Evolutionary conservation across 2,888 invertebrate species (phyloP).

Genomic region (Oscheius sp.): DNA sequence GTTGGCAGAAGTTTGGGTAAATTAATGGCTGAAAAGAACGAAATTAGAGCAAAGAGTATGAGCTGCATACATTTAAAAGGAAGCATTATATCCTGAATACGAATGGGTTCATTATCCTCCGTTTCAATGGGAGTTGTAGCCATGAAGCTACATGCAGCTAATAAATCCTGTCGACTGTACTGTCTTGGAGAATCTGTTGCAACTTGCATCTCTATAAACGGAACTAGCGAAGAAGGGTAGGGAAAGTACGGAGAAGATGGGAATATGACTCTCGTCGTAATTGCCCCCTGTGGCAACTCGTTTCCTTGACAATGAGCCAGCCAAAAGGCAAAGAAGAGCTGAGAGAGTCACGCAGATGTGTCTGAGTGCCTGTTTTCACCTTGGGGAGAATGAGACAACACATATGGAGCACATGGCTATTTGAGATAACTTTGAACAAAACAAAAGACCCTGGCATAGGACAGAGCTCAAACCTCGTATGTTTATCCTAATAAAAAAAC

Average conservation of each 20-base stretch:
- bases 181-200: conserved; percentile 7
- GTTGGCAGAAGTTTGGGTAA: conserved; percentile 18
- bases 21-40: too few species aligned
- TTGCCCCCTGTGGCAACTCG: not conserved
- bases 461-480: not conserved
- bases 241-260: not conserved
- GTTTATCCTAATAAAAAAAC: not conserved
- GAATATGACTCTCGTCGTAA: conserved; percentile 1
- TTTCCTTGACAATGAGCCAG: conserved; percentile 22
- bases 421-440: conserved; percentile 23
- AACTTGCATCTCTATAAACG: not conserved
- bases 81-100: not conserved
- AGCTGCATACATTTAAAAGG: too few species aligned
- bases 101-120: conserved; percentile 10
- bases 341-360: not conserved
- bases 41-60: too few species aligned
- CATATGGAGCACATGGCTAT: conserved; percentile 29
- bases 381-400: conserved; percentile 13
- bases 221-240: not conserved
- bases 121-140: conserved; percentile 3
- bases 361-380: conserved; percentile 21
- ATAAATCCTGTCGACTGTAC: conserved; percentile 14
- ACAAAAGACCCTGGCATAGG: conserved; percentile 3
- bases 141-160: conserved; percentile 23
- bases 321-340: not conserved